Evolutionary conservation across 2,113 vertebrate species (phyloP), one percentile per base, ranked within the genome.

Genomic region (Pygoscelis antarcticus): DNA sequence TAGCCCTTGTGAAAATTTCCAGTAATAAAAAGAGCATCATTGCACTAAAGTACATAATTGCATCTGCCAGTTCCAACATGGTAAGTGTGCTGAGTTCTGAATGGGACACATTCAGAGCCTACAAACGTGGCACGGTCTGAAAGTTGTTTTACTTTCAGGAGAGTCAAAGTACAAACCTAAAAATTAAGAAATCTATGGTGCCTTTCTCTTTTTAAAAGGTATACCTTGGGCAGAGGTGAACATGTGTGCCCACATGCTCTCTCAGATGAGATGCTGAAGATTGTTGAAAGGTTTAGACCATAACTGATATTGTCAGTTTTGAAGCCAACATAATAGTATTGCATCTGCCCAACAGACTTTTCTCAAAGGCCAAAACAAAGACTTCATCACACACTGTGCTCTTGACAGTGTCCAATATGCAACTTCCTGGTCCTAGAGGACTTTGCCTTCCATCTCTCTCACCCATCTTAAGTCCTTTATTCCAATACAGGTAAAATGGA

Each of bases 341-440:
- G 32, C 17, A 26, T 66, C 70, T 88, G 38, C 70, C 66, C 49
- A 66, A 52, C 75, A 80, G 54, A 34, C 22, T 25, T 40, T 58
- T 58, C 34, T 52, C 49, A 76, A 61, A 76, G 13, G 34, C 51
- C 51, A 71, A 42, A 52, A 15, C 32, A 60, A 77, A 30, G 47
- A 10, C 22, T 32, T 62, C 38, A 16, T 16, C 82, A 62, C 21
- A 52, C 72, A 0, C 34, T 7, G 0, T 25, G 29, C n/a, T 79
- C 61, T 11, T 29, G 17, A 12, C n/a, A 60, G 49, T 6, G 13
- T 42, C 60, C 83, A 52, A 0, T 11, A 11, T 13, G 32, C 30
- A 77, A 7, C 34, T 27, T 91, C 70, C 87, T 57, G 68, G 34
- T 40, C 26, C 38, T 14, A 16, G 30, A 42, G 68, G 25, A 54